A percentile compares a stretch with the other conserved stretches of the same genome.
Evolutionary conservation across 2,888 invertebrate species (phyloP).

Genomic region (Isoperla grammatica): DNA sequence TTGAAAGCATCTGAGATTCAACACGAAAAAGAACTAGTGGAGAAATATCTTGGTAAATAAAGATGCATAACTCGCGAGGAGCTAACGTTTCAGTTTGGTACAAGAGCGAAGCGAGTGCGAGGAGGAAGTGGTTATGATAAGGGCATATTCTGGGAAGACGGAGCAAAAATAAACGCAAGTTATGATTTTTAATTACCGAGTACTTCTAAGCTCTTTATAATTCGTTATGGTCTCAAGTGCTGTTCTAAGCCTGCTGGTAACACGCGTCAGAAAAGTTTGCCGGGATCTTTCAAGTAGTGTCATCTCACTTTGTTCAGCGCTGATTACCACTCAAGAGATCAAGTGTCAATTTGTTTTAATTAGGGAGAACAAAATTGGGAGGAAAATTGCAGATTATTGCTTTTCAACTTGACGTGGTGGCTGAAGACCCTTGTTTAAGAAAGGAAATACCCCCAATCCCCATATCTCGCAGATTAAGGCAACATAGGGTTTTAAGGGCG

Average conservation of each 20-base stretch:
- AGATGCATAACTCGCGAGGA: no score
- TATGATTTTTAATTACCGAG: constrained; percentile 6
- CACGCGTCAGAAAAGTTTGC: constrained; percentile 17
- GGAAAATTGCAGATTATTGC: constrained; percentile 27
- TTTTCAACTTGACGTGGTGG: not conserved
- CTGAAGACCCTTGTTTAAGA: not conserved
- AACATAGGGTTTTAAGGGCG: not conserved
- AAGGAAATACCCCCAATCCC: no score
- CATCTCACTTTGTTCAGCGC: not conserved
- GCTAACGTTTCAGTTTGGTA: no score
- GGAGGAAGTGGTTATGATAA: no score
- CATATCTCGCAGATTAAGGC: not conserved
- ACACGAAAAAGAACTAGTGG: no score
- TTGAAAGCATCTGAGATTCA: no score
- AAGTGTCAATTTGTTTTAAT: constrained; percentile 30
- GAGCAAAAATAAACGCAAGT: no score
- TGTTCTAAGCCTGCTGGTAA: constrained; percentile 21
- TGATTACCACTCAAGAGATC: constrained; percentile 13
- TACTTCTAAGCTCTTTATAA: no score
- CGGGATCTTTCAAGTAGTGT: not conserved
- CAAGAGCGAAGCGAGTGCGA: no score
- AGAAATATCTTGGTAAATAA: no score
- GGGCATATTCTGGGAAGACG: no score
- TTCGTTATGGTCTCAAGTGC: not conserved
- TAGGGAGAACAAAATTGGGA: constrained; percentile 26